Evolutionary conservation across 2,797 vertebrate genomes (phyloP).

Genomic region (Lophius americanus): DNA sequence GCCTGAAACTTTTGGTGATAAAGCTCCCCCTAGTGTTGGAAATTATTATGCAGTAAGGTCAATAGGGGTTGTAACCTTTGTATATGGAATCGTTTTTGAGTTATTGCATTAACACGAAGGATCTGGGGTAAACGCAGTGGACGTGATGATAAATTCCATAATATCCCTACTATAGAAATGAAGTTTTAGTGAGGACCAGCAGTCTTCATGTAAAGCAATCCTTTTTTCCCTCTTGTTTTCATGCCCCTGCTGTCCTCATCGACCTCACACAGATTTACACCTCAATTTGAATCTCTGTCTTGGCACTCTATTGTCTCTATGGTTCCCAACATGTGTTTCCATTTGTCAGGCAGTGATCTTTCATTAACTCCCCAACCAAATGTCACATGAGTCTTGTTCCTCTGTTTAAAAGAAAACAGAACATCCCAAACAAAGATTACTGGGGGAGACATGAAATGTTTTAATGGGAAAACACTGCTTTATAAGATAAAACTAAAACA

Average conservation of each 20-base stretch:
- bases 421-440: conserved; percentile 25
- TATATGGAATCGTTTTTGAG: no score
- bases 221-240: conserved; percentile 49
- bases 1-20: no score
- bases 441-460: conserved; percentile 24
- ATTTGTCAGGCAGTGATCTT: conserved; percentile 64
- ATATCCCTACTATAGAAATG: background rate
- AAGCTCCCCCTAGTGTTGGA: no score
- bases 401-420: conserved; percentile 45
- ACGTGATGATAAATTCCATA: no score
- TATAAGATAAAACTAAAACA: background rate
- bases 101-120: no score
- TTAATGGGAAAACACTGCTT: conserved; percentile 24
- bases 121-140: no score
- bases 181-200: background rate
- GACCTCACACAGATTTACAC: conserved; percentile 61
- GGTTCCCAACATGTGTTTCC: conserved; percentile 71
- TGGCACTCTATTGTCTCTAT: conserved; percentile 63
- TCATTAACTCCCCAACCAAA: conserved; percentile 31
- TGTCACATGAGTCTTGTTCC: conserved; percentile 53
- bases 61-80: no score
- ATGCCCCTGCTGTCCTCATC: conserved; percentile 48
- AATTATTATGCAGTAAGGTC: no score
- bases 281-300: conserved; percentile 63
- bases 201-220: conserved; percentile 21